Evolutionary conservation across 2,113 vertebrate species (phyloP).

Genomic region (Crypturellus undulatus): DNA sequence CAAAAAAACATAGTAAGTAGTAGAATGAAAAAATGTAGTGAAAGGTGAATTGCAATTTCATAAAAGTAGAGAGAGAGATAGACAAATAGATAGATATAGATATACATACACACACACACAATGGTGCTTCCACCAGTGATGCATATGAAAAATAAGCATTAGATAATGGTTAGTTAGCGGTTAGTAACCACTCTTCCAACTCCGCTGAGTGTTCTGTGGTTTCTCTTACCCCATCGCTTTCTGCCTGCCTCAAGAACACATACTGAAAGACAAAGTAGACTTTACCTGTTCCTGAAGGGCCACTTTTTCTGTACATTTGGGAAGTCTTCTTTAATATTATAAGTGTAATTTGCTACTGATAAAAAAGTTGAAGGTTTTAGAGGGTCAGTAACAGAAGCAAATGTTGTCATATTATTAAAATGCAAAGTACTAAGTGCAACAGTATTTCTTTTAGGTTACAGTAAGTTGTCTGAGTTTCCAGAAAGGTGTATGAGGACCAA

Average conservation of each 20-base stretch:
- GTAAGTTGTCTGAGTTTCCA: not conserved
- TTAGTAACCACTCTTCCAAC: not conserved
- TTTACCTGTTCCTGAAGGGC: not conserved
- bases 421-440: rapidly evolving
- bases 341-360: not conserved
- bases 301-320: not conserved
- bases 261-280: not conserved
- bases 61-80: too few species aligned
- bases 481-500: not conserved
- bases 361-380: not conserved
- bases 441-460: not conserved
- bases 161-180: not conserved
- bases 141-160: not conserved
- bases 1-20: not conserved
- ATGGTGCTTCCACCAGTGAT: not conserved
- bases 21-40: not conserved
- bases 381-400: not conserved
- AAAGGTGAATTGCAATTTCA: not conserved
- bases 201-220: not conserved
- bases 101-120: too few species aligned
- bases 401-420: not conserved
- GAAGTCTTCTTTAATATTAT: not conserved
- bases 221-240: not conserved
- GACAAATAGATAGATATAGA: too few species aligned
- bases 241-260: not conserved